A percentile compares a stretch with the other conserved stretches of the same genome.
phyloP scores from a whole-genome alignment of 2,113 vertebrate species.

The Montifringilla adamsi region DNA sequence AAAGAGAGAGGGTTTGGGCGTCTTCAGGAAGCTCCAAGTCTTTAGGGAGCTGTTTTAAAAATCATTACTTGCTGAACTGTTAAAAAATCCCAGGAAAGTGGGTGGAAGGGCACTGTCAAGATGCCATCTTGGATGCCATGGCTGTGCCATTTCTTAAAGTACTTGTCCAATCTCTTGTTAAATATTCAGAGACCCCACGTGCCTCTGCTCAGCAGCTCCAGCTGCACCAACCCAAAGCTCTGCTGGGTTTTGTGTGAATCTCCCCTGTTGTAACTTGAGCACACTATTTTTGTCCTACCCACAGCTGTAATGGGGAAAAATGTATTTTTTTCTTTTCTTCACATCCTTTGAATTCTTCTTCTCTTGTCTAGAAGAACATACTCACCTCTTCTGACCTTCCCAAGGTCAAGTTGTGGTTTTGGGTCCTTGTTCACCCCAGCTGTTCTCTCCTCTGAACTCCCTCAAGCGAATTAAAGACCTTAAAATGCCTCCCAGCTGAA shows the following conservation, averaged over 20 bases:
- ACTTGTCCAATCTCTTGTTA: neutral
- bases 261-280: neutral
- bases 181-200: fast-evolving
- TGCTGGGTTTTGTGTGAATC: neutral
- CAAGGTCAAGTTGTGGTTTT: neutral
- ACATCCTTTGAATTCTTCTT: neutral
- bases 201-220: neutral
- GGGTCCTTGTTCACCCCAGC: neutral
- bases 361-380: neutral
- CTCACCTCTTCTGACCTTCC: neutral
- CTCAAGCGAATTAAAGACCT: neutral
- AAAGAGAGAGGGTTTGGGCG: neutral
- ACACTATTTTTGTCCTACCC: neutral
- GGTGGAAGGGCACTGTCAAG: neutral
- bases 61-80: neutral
- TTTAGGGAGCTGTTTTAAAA: neutral
- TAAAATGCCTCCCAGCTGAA: neutral
- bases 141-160: neutral
- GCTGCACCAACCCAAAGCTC: neutral
- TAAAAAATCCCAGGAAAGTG: neutral
- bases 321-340: neutral
- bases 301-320: neutral
- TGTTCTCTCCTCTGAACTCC: neutral
- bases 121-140: neutral
- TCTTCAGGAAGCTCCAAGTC: neutral